Percentiles rank a stretch among this genome's conserved stretches.
phyloP scores from a whole-genome alignment of 2,797 vertebrate species.

The Coluber constrictor region DNA sequence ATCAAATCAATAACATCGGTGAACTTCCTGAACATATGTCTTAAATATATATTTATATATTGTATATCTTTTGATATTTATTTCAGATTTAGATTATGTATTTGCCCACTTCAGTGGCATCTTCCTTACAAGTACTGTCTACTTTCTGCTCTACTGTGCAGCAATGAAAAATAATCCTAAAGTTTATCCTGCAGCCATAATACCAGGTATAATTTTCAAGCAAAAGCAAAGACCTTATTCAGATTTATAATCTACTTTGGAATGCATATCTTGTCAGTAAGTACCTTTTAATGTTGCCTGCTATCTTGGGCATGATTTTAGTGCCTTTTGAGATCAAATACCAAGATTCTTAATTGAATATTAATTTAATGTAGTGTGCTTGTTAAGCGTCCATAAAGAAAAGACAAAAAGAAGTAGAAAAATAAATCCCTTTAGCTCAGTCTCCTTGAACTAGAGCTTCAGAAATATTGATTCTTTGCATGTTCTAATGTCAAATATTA shows the following conservation, averaged over 20 bases:
- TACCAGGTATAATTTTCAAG: slow-evolving; percentile 79
- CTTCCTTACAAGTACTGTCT: slow-evolving; percentile 83
- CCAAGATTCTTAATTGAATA: not conserved
- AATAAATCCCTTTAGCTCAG: not conserved
- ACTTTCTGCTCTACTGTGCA: slow-evolving; percentile 84
- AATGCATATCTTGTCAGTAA: not conserved
- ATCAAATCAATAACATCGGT: not conserved
- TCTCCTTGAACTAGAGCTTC: not conserved
- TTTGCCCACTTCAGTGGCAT: slow-evolving; percentile 84
- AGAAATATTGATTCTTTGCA: not conserved
- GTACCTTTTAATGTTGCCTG: not conserved
- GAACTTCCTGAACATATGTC: not conserved
- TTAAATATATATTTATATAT: not conserved
- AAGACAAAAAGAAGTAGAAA: not conserved
- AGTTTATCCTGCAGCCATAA: slow-evolving; percentile 79
- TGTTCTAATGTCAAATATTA: not conserved
- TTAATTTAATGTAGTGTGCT: not conserved
- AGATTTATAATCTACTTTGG: not conserved
- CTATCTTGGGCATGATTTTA: not conserved
- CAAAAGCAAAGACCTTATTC: not conserved
- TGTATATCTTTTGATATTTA: not conserved
- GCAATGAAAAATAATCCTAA: slow-evolving; percentile 82
- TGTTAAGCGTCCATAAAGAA: not conserved
- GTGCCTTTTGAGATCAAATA: not conserved
- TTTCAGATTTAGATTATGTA: slow-evolving; percentile 88